phyloP scores from a whole-genome alignment of 2,113 vertebrate genomes.

The Callospermophilus lateralis region DNA sequence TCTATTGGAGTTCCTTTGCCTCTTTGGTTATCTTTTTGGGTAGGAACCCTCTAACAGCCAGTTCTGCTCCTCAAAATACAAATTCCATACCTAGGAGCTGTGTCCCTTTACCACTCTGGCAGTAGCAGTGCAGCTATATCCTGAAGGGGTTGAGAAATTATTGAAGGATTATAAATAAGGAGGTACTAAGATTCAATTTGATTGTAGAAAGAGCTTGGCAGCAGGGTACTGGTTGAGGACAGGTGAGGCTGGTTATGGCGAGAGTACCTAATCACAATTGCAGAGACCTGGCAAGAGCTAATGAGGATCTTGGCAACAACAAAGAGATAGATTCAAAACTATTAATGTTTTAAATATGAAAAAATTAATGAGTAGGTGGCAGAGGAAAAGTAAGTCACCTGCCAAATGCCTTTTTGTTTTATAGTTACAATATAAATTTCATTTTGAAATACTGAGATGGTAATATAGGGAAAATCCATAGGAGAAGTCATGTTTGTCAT shows the following conservation, averaged over 20 bases:
- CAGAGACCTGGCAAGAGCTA: neutral
- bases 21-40: neutral
- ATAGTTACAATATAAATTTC: neutral
- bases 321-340: neutral
- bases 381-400: neutral
- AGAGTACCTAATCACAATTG: neutral
- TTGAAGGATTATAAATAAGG: neutral
- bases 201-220: neutral
- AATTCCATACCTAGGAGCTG: neutral
- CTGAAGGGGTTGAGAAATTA: neutral
- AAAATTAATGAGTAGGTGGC: neutral
- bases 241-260: neutral
- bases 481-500: neutral
- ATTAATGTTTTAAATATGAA: neutral
- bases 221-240: neutral
- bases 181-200: neutral
- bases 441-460: neutral
- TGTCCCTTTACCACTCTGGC: neutral
- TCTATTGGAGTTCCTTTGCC: neutral
- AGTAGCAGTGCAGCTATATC: neutral
- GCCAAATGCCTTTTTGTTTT: neutral
- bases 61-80: neutral
- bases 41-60: neutral
- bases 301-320: neutral
- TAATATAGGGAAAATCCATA: neutral